Evolutionary conservation across 2,113 vertebrate species (phyloP), one percentile per base, ranked within the genome.

Genomic region (Chascanopsetta lugubris): DNA sequence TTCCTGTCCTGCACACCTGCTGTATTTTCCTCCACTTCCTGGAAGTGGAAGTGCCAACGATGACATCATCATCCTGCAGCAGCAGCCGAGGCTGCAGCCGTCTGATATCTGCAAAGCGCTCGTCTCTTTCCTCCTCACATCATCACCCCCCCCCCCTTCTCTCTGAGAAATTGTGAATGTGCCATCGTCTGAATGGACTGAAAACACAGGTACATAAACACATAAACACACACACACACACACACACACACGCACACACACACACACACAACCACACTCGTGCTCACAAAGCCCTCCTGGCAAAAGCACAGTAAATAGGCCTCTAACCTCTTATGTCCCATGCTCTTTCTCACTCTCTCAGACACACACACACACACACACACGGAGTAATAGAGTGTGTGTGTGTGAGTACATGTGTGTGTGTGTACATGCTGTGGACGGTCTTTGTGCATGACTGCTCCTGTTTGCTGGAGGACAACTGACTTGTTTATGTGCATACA

Each of bases 401-500:
- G 42, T 27, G 57, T 62, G 61, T 30, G 24, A 40, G 47, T 62
- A n/a, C 6, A 17, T 45, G 30, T 36, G 26, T 57, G n/a, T 46
- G 40, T 38, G 34, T 57, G 65, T 51, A 22, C 32, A 46, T 51
- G 57, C 21, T 72, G 53, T 69, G 67, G 55, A 40, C 59, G 67
- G 57, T 78, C 78, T 86, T 72, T 84, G 83, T 88, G 90, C 84
- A 84, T 86, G 79, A 88, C 74, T 75, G 79, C 79, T 75, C 71
- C 71, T 54, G 67, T 83, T 87, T 83, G 88, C 84, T 79, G 68
- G 81, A 83, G 82, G 84, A 87, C 82, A 86, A 82, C 78, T 80
- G 75, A 64, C 79, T 83, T 89, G 86, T 87, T 87, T 83, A 87
- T 80, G 72, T 79, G 80, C 77, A 82, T 79, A 72, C 81, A 88